These are phyloP conservation scores for Nycticryphes semicollaris DNA, from an alignment of 2,113 vertebrate genomes.

Conservation along the genomic window DNA sequence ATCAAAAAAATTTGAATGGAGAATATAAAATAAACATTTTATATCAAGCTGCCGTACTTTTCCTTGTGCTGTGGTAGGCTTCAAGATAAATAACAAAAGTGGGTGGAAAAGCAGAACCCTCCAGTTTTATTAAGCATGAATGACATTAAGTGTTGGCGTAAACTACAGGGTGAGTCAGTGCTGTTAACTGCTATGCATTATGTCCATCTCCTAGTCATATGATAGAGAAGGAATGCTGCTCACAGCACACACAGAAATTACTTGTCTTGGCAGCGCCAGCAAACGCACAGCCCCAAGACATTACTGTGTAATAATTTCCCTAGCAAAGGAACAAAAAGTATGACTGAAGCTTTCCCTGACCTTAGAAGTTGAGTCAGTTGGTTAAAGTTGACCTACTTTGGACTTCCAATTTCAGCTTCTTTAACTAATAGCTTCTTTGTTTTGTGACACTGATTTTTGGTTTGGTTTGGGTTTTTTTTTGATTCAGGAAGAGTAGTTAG, in stretches of 20 bases:
- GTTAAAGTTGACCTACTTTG: slow-evolving; percentile 53
- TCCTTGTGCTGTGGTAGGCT: not conserved
- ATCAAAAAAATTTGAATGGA: not conserved
- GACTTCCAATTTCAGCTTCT: slow-evolving; percentile 7
- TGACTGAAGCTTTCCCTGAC: slow-evolving; percentile 59
- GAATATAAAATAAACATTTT: slow-evolving; percentile 2
- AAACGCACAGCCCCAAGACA: slow-evolving; percentile 24
- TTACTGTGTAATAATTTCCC: slow-evolving; percentile 59
- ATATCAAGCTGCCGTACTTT: not conserved
- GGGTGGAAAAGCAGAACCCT: slow-evolving; percentile 45
- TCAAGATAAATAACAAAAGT: slow-evolving; percentile 46
- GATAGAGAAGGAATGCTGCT: slow-evolving; percentile 50
- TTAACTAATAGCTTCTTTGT: not conserved
- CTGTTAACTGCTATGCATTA: slow-evolving; percentile 8
- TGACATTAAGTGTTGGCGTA: slow-evolving; percentile 51
- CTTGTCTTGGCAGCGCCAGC: slow-evolving; percentile 51
- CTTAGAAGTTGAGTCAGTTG: slow-evolving; percentile 21
- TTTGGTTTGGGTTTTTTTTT: not conserved
- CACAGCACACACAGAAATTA: slow-evolving; percentile 32
- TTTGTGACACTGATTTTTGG: not conserved
- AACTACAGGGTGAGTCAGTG: slow-evolving; percentile 51
- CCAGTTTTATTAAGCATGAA: slow-evolving; percentile 58
- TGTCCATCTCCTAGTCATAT: slow-evolving; percentile 40
- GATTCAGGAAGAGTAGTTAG: not conserved
- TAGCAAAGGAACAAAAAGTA: slow-evolving; percentile 46